Evolutionary conservation across 2,888 invertebrate species (phyloP), one percentile per base, ranked within the genome.

Genomic region (Mongoloraphidia duomilia): DNA sequence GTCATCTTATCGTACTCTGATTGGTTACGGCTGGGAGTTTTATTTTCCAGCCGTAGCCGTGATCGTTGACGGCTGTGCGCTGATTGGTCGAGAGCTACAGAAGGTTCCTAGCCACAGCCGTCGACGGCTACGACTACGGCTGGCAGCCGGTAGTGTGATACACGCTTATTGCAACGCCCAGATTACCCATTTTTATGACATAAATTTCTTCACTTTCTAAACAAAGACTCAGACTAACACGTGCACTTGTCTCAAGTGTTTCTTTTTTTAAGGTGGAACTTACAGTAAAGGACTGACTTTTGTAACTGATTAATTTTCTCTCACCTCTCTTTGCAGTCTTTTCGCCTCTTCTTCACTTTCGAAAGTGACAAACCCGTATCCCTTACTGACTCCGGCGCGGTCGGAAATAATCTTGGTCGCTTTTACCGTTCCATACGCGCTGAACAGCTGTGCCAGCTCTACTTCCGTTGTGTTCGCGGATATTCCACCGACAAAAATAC

Each of bases 401-500:
- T 95, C 94, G 59, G 87, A 85, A 56, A 96, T 95, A 57, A 96
- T 94, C 72, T 96, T 92, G 46, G 92, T 91, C 43, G 90, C 87
- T 57, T 85, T 92, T 37, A 90, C 89, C 47, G 87, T 84, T 47
- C 93, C 92, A 61, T 88, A 89, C 45, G 83, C 79, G 53, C 91
- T 89, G 68, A 96, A 96, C 55, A 94, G 82, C 65, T 88, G 84
- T 70, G 88, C 84, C 55, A 96, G 71, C 64, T 95, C 95, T 48
- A 84, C 82, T 70, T 94, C 95, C 44, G 92, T 91, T 42, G 94
- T 94, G 62, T 86, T 90, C 60, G 90, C 80, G 49, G 93, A 87
- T 61, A 96, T 94, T 26, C 95, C 96, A 50, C 96, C 95, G 46
- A 96, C 95, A 69, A 96, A 96, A 61, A 96, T 89, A 60, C 95